Conservation (phyloP, 2,113 vertebrate species). For the Empidonax traillii region DNA sequence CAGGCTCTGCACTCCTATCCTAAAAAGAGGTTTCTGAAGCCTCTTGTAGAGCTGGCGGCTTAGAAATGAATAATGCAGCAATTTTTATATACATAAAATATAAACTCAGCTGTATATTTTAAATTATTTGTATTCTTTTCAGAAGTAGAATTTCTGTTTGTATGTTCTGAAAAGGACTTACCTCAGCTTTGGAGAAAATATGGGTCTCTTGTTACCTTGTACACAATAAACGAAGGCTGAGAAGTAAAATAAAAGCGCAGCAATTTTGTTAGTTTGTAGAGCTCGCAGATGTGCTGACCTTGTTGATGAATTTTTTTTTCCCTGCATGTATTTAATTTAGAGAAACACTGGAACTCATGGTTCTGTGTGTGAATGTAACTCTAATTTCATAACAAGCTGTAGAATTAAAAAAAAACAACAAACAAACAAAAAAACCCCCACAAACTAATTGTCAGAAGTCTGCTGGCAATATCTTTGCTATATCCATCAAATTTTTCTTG, state of each 20-base stretch:
- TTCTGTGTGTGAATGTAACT: neutral
- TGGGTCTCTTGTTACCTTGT: neutral
- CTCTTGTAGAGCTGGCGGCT: neutral
- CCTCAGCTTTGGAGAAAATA: neutral
- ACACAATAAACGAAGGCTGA: neutral
- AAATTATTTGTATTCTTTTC: conserved; percentile 2
- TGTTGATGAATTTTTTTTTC: neutral
- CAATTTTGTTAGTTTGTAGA: neutral
- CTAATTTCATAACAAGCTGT: neutral
- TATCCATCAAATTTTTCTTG: neutral
- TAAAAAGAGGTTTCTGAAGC: neutral
- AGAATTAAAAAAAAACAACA: neutral
- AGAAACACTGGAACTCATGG: neutral
- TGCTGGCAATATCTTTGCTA: neutral
- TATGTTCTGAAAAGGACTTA: neutral
- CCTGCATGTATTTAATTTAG: neutral
- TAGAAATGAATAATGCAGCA: neutral
- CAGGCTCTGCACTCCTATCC: neutral
- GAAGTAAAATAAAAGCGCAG: neutral
- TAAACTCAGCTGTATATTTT: neutral
- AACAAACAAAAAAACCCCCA: too few relatives aligned
- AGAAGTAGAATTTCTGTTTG: neutral
- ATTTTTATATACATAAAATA: conserved; percentile 21
- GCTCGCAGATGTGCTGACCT: neutral
- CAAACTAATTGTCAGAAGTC: neutral